These are phyloP conservation scores for Conus betulinus DNA, from an alignment of 1,140 invertebrate genomes.

Conservation along the genomic window DNA sequence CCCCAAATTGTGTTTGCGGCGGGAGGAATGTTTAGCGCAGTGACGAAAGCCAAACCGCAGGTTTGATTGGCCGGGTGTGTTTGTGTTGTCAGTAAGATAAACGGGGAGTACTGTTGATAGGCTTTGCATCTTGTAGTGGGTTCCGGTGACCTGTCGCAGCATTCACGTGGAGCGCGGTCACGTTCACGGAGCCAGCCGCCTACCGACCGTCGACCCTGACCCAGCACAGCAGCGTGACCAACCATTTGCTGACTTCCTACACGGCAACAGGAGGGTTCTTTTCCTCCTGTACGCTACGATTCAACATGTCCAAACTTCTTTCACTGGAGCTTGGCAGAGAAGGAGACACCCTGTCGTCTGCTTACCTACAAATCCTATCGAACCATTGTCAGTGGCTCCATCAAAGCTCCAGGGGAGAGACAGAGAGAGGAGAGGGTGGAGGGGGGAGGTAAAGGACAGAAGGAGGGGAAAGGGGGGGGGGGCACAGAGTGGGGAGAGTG, in stretches of 20 bases:
- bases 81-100: no score
- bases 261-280: slow-evolving; percentile 83
- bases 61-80: no score
- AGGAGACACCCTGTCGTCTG: slow-evolving; percentile 76
- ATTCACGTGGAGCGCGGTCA: slow-evolving; percentile 90
- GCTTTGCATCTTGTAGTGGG: no score
- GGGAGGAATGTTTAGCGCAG: no score
- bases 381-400: slow-evolving; percentile 52
- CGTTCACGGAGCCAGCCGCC: slow-evolving; percentile 83
- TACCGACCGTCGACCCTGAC: slow-evolving; percentile 84
- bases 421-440: no score
- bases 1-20: no score
- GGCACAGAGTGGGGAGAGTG: no score
- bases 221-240: slow-evolving; percentile 84
- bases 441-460: no score
- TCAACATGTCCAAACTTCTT: slow-evolving; percentile 96
- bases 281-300: slow-evolving; percentile 94
- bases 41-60: no score
- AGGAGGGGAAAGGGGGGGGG: no score
- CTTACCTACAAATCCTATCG: slow-evolving; percentile 60
- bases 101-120: no score
- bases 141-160: no score
- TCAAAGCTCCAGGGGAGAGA: slow-evolving; percentile 36
- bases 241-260: slow-evolving; percentile 90
- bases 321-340: slow-evolving; percentile 90